phyloP scores from a whole-genome alignment of 2,113 vertebrate genomes.

The Podarcis raffonei region DNA sequence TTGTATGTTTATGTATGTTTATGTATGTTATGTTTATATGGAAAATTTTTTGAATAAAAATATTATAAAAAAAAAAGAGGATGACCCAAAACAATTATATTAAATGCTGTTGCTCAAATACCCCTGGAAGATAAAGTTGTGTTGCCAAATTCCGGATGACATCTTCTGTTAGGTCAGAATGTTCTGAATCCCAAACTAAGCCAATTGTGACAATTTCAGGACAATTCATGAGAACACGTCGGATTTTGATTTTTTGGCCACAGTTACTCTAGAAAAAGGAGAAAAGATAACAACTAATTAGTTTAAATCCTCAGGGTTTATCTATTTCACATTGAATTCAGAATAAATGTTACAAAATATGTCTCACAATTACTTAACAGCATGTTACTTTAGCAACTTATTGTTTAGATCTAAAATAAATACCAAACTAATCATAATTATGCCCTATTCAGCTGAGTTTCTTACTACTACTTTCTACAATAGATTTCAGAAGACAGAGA shows the following conservation, averaged over 20 bases:
- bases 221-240: constrained; percentile 96
- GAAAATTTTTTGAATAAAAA: too few species aligned
- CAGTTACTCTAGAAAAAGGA: constrained; percentile 86
- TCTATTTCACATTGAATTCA: neutral
- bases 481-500: neutral
- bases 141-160: constrained; percentile 88
- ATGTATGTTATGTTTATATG: too few species aligned
- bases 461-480: neutral
- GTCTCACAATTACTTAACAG: neutral
- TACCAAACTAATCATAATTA: neutral
- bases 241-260: constrained; percentile 93
- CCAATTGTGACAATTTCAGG: constrained; percentile 96
- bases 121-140: constrained; percentile 88
- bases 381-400: neutral
- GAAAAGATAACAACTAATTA: neutral
- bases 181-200: constrained; percentile 95
- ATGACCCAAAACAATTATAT: neutral
- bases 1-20: too few species aligned
- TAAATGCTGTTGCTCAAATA: constrained; percentile 61
- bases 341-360: neutral
- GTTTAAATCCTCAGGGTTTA: neutral
- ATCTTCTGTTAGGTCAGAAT: constrained; percentile 92
- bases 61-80: too few species aligned
- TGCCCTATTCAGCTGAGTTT: neutral
- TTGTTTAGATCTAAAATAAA: neutral